phyloP scores from a whole-genome alignment of 2,113 vertebrate species.

The Typhlomys cinereus region DNA sequence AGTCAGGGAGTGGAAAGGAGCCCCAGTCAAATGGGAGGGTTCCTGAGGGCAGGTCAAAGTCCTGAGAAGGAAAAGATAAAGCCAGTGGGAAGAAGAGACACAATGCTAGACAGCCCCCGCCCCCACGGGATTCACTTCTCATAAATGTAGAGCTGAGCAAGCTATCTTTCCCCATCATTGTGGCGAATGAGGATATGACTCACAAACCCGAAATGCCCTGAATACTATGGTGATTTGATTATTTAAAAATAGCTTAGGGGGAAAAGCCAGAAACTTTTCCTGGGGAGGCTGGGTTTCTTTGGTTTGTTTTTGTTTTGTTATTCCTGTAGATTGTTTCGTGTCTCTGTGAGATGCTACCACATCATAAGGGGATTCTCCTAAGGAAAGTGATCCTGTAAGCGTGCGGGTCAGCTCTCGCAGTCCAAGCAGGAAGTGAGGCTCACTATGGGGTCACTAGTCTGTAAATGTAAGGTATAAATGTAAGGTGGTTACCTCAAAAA shows the following conservation, averaged over 20 bases:
- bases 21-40: too few relatives aligned
- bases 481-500: too few relatives aligned
- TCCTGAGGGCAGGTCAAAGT: neutral
- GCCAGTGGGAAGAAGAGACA: neutral
- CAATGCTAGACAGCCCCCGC: neutral
- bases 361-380: neutral
- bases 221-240: constrained; percentile 35
- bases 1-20: neutral
- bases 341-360: neutral
- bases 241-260: constrained; percentile 58
- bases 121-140: constrained; percentile 45
- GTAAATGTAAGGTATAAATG: too few relatives aligned
- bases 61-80: constrained; percentile 33
- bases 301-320: neutral
- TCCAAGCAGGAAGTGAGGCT: neutral
- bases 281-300: neutral
- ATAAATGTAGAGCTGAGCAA: constrained; percentile 69
- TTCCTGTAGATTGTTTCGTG: neutral
- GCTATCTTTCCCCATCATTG: constrained; percentile 69
- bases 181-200: constrained; percentile 83
- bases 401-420: neutral
- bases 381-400: neutral
- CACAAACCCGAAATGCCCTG: constrained; percentile 61
- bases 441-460: too few relatives aligned
- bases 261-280: neutral